Percentiles rank a stretch among this genome's conserved stretches.
Evolutionary conservation across 30 jellyfish, hydroid and myxozoan species (phyloP).

Genomic region (Cassiopea andromeda): DNA sequence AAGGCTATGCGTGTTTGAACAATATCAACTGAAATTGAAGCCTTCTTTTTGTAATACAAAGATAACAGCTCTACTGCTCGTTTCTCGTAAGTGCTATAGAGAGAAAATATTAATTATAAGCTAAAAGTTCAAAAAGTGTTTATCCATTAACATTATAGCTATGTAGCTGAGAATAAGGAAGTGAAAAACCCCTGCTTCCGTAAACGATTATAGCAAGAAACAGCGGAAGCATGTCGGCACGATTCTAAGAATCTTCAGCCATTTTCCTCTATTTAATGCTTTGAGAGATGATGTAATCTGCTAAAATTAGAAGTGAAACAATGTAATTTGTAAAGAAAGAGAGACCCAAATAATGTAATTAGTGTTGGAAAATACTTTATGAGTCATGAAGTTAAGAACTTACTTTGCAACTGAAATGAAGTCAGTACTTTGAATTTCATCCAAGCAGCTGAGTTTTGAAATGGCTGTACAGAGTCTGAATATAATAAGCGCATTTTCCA

Average conservation of each 20-base stretch:
- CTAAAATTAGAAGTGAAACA: no score
- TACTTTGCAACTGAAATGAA: slow-evolving; percentile 1
- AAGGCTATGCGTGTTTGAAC: slow-evolving; percentile 30
- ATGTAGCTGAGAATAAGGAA: no score
- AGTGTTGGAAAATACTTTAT: no score
- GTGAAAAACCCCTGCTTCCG: no score
- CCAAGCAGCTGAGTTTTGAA: not conserved
- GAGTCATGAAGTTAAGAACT: not conserved
- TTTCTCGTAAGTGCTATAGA: not conserved
- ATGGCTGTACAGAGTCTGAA: slow-evolving; percentile 12
- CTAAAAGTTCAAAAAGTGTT: not conserved
- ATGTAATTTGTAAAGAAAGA: no score
- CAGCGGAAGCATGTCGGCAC: no score
- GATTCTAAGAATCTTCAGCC: no score
- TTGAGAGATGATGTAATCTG: no score
- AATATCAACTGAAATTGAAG: slow-evolving; percentile 14
- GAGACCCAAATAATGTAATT: no score
- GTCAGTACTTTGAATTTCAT: slow-evolving; percentile 22
- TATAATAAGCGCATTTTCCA: slow-evolving; percentile 31
- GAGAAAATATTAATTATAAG: not conserved
- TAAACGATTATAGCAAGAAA: no score
- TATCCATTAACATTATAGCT: no score
- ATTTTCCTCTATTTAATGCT: no score
- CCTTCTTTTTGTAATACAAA: slow-evolving; percentile 13
- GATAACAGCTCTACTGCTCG: slow-evolving; percentile 21